A percentile compares a stretch with the other conserved stretches of the same genome.
Evolutionary conservation across 2,888 invertebrate species (phyloP).

Genomic region (Girardia tigrina): DNA sequence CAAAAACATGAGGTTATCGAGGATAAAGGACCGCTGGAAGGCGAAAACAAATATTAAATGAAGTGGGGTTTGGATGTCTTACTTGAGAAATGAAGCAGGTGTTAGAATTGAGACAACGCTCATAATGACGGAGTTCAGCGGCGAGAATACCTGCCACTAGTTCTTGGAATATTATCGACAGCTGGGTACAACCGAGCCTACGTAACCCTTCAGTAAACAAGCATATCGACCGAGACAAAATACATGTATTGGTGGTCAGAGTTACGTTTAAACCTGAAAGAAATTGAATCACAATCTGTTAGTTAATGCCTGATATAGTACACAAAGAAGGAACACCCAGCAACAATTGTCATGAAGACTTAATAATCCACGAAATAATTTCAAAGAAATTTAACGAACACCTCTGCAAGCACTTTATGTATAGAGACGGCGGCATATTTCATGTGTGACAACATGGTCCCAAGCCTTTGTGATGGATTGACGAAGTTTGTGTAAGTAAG

Average conservation of each 20-base stretch:
- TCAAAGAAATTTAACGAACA: too few species aligned
- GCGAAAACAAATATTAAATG: neutral
- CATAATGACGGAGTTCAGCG: conserved; percentile 29
- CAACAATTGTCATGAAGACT: too few species aligned
- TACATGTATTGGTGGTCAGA: neutral
- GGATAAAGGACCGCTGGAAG: neutral
- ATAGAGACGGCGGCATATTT: too few species aligned
- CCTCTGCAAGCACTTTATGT: too few species aligned
- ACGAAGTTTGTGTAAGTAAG: too few species aligned
- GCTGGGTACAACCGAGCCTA: neutral
- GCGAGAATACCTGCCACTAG: conserved; percentile 24
- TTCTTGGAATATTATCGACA: neutral
- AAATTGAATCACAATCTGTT: too few species aligned
- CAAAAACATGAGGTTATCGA: neutral
- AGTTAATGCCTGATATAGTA: too few species aligned
- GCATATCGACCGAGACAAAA: neutral
- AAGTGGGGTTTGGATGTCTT: neutral
- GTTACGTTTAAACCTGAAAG: neutral
- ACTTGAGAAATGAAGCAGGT: neutral
- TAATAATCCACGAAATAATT: too few species aligned
- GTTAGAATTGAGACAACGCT: conserved; percentile 6
- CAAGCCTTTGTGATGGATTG: too few species aligned
- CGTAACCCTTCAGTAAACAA: neutral
- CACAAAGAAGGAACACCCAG: too few species aligned
- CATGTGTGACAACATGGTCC: too few species aligned